phyloP scores from a whole-genome alignment of 2,888 invertebrate species.

The Nudaria mundana region DNA sequence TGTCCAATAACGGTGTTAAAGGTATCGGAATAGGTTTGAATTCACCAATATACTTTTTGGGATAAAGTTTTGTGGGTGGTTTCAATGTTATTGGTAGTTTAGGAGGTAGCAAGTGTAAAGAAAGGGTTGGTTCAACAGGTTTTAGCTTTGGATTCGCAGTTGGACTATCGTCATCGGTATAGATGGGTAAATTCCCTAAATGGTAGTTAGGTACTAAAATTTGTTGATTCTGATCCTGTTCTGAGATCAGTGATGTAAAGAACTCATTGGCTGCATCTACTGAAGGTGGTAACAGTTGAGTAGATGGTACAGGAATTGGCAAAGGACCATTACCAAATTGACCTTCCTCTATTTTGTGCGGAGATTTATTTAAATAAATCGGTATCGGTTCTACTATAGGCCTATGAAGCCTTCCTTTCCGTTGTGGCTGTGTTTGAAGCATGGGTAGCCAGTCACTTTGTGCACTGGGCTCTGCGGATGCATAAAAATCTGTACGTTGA shows the following conservation, averaged over 20 bases:
- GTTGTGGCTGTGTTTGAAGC: conserved; percentile 31
- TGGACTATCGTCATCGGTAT: conserved; percentile 31
- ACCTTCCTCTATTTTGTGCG: conserved; percentile 22
- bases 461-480: conserved; percentile 47
- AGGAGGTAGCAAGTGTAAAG: conserved; percentile 54
- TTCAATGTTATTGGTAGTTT: conserved; percentile 48
- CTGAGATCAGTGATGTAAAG: conserved; percentile 54
- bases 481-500: conserved; percentile 46
- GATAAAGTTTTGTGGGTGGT: conserved; percentile 78
- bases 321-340: conserved; percentile 20
- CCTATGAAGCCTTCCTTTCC: conserved; percentile 22
- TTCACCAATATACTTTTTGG: conserved; percentile 80
- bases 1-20: conserved; percentile 53
- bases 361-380: conserved; percentile 30
- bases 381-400: conserved; percentile 33
- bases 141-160: conserved; percentile 32
- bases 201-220: conserved; percentile 23
- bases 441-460: conserved; percentile 73
- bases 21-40: conserved; percentile 73
- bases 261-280: conserved; percentile 59
- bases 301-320: conserved; percentile 49
- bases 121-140: conserved; percentile 51
- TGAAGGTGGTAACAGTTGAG: conserved; percentile 57
- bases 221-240: conserved; percentile 57
- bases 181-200: conserved; percentile 14